Evolutionary conservation across 53 echinoderm and acorn worm species (phyloP), one percentile per base, ranked within the genome.

Genomic region (Holothuria leucospilota): DNA sequence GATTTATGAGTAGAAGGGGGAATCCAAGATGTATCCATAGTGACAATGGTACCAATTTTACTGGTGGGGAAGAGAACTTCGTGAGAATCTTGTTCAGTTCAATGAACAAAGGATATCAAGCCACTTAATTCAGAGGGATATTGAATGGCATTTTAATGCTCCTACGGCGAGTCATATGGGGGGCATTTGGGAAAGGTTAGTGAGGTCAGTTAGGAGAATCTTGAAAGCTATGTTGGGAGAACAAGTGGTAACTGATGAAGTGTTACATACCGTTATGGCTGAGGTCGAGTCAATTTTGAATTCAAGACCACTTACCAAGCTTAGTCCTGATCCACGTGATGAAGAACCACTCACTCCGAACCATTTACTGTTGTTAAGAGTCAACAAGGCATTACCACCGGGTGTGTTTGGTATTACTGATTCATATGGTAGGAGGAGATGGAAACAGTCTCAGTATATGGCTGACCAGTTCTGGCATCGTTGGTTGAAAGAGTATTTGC

Each of bases 131-230:
- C 46, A 72, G 20, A 69, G 52, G 51, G n/a, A n/a, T n/a, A 88
- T 88, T 34, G 92, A 74, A 5, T 91, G 92, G 92, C 20, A 84
- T 12, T 91, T 91, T 58, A 91, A 91, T 51, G 59, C 92, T n/a
- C 92, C 92, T 4, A 49, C 78, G 68, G 92, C 79, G 16, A 65
- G 77, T 15, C 90, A 93, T 58, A 73, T 84, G 65, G 93, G 90
- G 21, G 87, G 93, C n/a, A n/a, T n/a, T n/a, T n/a, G n/a, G n/a
- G n/a, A n/a, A n/a, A n/a, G n/a, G n/a, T n/a, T n/a, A n/a, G 16
- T 92, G 12, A 5, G 93, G 2, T 80, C 86, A 0, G 66, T 69
- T 3, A 15, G 89, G 18, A 81, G 68, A 59, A 81, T 92, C 8
- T 34, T 92, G 58, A 80, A 52, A 39, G 41, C 14, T 27, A 9